These are phyloP conservation scores for Myotis yumanensis DNA, from an alignment of 2,113 vertebrate species.

Conservation along the genomic window DNA sequence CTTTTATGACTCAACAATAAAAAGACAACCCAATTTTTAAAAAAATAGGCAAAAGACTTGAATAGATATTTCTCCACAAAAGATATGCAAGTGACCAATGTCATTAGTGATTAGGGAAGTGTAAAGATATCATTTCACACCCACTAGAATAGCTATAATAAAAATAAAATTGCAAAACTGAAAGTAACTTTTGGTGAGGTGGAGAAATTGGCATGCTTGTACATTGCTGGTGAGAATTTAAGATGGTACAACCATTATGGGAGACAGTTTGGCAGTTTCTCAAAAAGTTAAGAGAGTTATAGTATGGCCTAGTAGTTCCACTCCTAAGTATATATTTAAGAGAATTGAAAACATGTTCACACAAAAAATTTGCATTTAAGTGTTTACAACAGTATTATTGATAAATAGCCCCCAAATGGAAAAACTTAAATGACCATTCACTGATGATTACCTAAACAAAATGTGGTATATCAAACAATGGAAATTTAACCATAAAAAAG, in stretches of 20 bases:
- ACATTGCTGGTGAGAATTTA: not conserved
- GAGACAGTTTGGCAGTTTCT: not conserved
- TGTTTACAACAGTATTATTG: not conserved
- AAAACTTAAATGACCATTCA: conserved; percentile 9
- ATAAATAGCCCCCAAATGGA: not conserved
- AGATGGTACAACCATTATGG: not conserved
- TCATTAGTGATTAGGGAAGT: not conserved
- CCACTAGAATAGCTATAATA: not conserved
- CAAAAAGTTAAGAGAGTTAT: not conserved
- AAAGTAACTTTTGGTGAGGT: conserved; percentile 15
- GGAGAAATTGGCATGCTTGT: not conserved
- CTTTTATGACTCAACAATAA: not conserved
- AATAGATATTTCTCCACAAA: conserved; percentile 2
- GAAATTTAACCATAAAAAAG: conserved; percentile 6
- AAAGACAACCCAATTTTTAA: not conserved
- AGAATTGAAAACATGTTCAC: not conserved
- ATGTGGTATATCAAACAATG: not conserved
- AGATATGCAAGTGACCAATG: not conserved
- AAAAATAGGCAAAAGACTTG: not conserved
- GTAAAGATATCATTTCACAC: not conserved
- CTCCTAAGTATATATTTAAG: not conserved
- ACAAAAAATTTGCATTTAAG: not conserved
- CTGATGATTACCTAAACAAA: conserved; percentile 22
- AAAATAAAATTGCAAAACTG: conserved; percentile 34
- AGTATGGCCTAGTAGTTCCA: not conserved